Evolutionary conservation across 2,888 invertebrate species (phyloP).

Genomic region (Syrista parreyssii): DNA sequence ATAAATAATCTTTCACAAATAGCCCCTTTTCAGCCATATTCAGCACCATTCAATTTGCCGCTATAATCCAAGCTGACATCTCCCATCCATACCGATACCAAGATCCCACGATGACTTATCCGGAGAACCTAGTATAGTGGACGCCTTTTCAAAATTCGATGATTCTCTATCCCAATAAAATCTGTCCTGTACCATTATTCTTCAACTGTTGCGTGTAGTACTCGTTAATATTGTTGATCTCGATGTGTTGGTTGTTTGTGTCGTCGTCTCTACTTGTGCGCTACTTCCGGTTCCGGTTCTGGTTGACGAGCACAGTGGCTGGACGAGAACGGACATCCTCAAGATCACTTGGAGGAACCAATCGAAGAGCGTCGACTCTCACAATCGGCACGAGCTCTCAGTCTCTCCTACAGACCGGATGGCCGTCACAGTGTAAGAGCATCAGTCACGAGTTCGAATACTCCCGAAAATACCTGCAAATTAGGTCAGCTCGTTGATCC

Average conservation of each 20-base stretch:
- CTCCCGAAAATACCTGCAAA: background rate
- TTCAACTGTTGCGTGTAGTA: background rate
- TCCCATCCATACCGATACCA: background rate
- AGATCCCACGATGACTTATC: background rate
- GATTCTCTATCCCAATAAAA: background rate
- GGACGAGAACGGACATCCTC: constrained; percentile 80
- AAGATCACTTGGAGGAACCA: constrained; percentile 69
- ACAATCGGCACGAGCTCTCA: constrained; percentile 30
- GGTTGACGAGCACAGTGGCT: constrained; percentile 71
- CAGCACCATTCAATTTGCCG: background rate
- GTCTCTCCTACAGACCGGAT: constrained; percentile 51
- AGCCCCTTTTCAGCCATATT: background rate
- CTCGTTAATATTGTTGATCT: constrained; percentile 1
- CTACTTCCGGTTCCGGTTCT: constrained; percentile 4
- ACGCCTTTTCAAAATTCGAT: background rate
- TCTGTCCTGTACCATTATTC: background rate
- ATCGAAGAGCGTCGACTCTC: constrained; percentile 56
- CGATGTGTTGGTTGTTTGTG: constrained; percentile 3
- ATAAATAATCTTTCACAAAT: background rate
- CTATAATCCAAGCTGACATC: background rate
- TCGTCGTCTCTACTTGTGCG: constrained; percentile 5
- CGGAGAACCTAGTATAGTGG: background rate
- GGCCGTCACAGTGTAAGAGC: constrained; percentile 46
- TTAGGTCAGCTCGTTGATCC: background rate
- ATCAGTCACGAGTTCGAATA: constrained; percentile 34